These are phyloP conservation scores for Mesodorylaimus sp. DNA, from an alignment of 2,888 invertebrate species.

Conservation along the genomic window DNA sequence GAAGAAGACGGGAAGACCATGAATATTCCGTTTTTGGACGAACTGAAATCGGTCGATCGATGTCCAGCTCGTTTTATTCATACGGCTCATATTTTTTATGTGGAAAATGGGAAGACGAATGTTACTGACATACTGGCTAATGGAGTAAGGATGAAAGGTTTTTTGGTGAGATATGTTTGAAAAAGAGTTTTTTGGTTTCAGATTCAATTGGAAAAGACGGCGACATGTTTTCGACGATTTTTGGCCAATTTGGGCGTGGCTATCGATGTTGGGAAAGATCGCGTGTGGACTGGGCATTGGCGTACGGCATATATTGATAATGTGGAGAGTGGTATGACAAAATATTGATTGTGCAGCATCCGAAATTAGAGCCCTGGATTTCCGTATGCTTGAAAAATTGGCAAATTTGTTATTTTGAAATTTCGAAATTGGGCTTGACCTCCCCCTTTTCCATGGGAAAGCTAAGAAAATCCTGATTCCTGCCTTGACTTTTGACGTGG, in stretches of 20 bases:
- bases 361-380: too few relatives aligned
- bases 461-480: too few relatives aligned
- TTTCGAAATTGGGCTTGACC: too few relatives aligned
- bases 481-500: too few relatives aligned
- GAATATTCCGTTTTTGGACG: constrained; percentile 58
- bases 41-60: constrained; percentile 56
- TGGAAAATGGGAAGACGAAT: constrained; percentile 59
- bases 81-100: constrained; percentile 83
- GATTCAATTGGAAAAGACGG: constrained; percentile 34
- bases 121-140: constrained; percentile 62
- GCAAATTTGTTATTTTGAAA: too few relatives aligned
- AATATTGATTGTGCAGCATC: too few relatives aligned
- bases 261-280: constrained; percentile 61
- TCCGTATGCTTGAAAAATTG: too few relatives aligned
- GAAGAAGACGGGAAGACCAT: too few relatives aligned
- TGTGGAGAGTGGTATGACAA: constrained; percentile 7
- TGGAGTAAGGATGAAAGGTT: constrained; percentile 44
- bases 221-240: constrained; percentile 42
- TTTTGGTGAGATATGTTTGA: too few relatives aligned
- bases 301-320: constrained; percentile 43
- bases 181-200: constrained; percentile 16
- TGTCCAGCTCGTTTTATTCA: constrained; percentile 50
- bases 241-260: constrained; percentile 64
- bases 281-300: constrained; percentile 82
- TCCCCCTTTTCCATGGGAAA: too few relatives aligned